A percentile compares a stretch with the other conserved stretches of the same genome.
Conservation (phyloP, 2,888 invertebrate species). For the Halictus quadricinctus region DNA sequence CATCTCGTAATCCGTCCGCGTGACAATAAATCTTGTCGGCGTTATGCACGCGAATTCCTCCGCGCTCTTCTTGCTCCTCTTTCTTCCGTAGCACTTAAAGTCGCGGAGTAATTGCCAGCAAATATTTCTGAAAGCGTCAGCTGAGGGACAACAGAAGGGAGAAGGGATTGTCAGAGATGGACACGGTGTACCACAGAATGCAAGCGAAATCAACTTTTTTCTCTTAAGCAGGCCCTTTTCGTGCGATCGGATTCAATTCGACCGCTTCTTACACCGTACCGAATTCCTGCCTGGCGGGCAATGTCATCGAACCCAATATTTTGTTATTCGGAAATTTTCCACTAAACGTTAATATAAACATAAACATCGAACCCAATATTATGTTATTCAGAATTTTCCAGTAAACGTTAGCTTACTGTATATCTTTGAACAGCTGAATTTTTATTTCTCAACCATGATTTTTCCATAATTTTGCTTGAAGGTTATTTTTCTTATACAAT, state of each 20-base stretch:
- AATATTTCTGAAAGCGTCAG: constrained; percentile 66
- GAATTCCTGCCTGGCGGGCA: background rate
- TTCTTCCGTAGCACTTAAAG: constrained; percentile 55
- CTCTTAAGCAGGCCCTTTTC: constrained; percentile 12
- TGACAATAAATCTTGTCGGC: constrained; percentile 64
- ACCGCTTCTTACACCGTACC: background rate
- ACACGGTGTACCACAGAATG: constrained; percentile 32
- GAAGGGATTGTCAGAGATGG: constrained; percentile 45
- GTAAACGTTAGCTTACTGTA: background rate
- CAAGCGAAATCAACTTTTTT: constrained; percentile 46
- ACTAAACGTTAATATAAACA: background rate
- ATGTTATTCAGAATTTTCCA: background rate
- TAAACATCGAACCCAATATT: background rate
- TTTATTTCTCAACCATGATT: too few species aligned
- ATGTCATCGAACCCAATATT: background rate
- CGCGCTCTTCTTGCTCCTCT: constrained; percentile 54
- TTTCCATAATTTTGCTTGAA: too few species aligned
- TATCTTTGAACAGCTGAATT: too few species aligned
- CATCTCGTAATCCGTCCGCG: constrained; percentile 55
- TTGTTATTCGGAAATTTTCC: background rate
- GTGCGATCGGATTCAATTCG: constrained; percentile 22
- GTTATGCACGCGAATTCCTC: constrained; percentile 62
- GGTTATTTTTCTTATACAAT: too few species aligned
- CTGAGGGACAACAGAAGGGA: constrained; percentile 57
- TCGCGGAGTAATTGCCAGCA: constrained; percentile 64